Evolutionary conservation across 1,140 invertebrate genomes (phyloP).

Genomic region (Drosophila nigrodunni): DNA sequence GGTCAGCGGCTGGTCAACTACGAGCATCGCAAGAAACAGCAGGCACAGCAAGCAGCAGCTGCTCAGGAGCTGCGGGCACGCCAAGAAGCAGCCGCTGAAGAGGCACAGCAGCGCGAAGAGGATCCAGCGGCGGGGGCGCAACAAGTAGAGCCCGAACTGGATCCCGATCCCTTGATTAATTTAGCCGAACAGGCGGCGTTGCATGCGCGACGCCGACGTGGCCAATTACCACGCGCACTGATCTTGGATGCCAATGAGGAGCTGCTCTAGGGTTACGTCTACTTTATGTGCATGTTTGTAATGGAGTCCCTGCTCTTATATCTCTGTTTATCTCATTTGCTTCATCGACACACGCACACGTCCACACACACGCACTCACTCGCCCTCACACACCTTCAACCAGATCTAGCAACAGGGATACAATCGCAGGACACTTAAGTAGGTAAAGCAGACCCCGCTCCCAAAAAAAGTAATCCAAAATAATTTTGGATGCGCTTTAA

Average conservation of each 20-base stretch:
- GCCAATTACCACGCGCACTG: slow-evolving; percentile 35
- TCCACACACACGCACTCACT: neutral
- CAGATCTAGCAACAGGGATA: slow-evolving; percentile 5
- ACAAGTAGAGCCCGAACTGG: slow-evolving; percentile 17
- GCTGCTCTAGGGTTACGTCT: slow-evolving; percentile 57
- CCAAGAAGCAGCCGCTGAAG: slow-evolving; percentile 49
- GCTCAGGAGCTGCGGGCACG: slow-evolving; percentile 74
- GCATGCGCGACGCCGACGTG: slow-evolving; percentile 48
- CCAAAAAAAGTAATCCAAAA: neutral
- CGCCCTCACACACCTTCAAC: neutral
- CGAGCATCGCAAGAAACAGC: slow-evolving; percentile 90
- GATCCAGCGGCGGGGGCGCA: neutral
- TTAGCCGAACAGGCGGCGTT: slow-evolving; percentile 52
- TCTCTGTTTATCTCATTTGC: slow-evolving; percentile 46
- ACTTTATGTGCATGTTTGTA: slow-evolving; percentile 42
- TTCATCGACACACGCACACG: slow-evolving; percentile 11
- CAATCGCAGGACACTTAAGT: slow-evolving; percentile 12
- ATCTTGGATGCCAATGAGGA: slow-evolving; percentile 53
- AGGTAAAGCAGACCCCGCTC: neutral
- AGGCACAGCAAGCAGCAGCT: slow-evolving; percentile 71
- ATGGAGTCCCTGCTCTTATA: slow-evolving; percentile 57
- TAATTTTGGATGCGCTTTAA: slow-evolving; percentile 10
- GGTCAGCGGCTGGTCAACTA: slow-evolving; percentile 98
- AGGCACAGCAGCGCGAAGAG: slow-evolving; percentile 3
- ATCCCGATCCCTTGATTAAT: slow-evolving; percentile 21